Base-by-base conservation (phyloP, 2,888 invertebrate genomes). In the Apamea crenata region DNA sequence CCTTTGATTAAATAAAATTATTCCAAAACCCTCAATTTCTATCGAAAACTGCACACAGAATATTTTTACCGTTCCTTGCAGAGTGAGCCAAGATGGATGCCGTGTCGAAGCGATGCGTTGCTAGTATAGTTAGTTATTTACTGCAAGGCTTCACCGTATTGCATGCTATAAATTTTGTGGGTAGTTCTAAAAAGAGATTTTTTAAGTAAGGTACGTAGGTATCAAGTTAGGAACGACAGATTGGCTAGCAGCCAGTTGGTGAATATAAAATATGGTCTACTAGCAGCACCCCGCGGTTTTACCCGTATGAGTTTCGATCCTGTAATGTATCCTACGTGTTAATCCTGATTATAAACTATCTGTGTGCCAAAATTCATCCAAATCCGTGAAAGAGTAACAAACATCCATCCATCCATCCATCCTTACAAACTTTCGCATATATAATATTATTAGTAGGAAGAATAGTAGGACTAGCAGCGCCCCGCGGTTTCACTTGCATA, bases 131-230 rank as follows among this genome's bases (percentile, higher is more conserved):
- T 56, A 40, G 56, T 85, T 69, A 82, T 85, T 82, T 85, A 85
- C n/a, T 69, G 66, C 86, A 25, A 10, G 36, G 36, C 50, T 63
- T 77, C 71, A 32, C 50, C 12, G 67, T 71, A 85, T 85, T 85
- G 85, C 67, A 65, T 1, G 74, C 79, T 40, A 86, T 85, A 82
- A 86, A 85, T 85, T 74, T 47, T 77, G 65, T 53, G 63, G 63
- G 18, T 36, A 32, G 29, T 50, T 80, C 32, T 68, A 72, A 74
- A 73, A 40, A 65, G 16, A 63, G 3, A 2, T 44, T 36, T 67
- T 65, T 32, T 25, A 12, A 21, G 21, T 25, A 5, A 0, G 1
- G 18, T 16, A 2, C 1, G 1, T 29, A 29, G 0, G 29, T 32
- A 14, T 16, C 40, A 10, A 1, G 3, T 50, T 18, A 1, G 0